phyloP scores from a whole-genome alignment of 2,797 vertebrate genomes.

The Zalophus californianus region DNA sequence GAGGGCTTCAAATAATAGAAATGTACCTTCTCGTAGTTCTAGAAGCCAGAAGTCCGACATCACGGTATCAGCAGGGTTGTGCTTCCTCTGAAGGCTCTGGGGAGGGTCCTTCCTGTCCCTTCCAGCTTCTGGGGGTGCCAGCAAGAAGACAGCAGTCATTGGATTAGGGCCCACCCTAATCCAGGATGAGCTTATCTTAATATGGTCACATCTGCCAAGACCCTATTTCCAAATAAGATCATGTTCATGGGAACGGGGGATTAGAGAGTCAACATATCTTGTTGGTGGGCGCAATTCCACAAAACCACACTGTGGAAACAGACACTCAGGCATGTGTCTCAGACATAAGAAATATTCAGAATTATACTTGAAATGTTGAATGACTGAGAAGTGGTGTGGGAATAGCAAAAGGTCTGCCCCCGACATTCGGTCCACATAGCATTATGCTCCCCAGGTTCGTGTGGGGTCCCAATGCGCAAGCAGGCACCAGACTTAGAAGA shows the following conservation, averaged over 20 bases:
- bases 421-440: rapidly evolving
- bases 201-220: background rate
- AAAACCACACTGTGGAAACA: background rate
- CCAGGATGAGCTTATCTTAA: background rate
- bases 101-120: background rate
- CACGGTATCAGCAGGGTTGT: rapidly evolving
- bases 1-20: background rate
- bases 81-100: background rate
- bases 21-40: rapidly evolving
- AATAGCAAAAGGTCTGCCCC: background rate
- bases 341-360: background rate
- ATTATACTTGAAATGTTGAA: background rate
- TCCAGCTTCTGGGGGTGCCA: background rate
- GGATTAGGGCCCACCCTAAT: background rate
- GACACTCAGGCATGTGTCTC: background rate
- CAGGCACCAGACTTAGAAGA: background rate
- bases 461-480: rapidly evolving
- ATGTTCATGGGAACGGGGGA: rapidly evolving
- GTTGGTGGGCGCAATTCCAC: background rate
- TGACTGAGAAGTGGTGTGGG: no score
- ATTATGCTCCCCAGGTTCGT: background rate
- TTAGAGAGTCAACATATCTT: background rate
- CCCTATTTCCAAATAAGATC: background rate
- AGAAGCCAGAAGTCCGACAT: background rate
- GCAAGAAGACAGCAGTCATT: background rate